phyloP scores from a whole-genome alignment of 2,113 vertebrate species.

The Sinocyclocheilus anophthalmus region DNA sequence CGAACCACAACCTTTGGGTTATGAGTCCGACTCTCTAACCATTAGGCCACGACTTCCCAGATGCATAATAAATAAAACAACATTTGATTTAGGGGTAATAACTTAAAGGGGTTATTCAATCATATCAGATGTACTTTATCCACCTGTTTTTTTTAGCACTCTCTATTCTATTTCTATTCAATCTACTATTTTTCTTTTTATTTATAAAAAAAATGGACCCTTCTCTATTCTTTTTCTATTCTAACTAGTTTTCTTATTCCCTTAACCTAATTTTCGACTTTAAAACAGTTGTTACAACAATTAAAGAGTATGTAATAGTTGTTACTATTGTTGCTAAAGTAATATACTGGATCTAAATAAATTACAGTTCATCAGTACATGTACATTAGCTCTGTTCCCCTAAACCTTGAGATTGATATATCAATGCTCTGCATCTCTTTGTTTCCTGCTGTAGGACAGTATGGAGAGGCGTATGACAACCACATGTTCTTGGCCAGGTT shows the following conservation, averaged over 20 bases:
- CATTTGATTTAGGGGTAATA: background rate
- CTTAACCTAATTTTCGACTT: background rate
- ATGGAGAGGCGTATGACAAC: conserved; percentile 77
- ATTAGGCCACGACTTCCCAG: too few species aligned
- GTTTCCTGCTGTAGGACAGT: conserved; percentile 66
- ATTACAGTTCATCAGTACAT: background rate
- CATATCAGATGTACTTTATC: background rate
- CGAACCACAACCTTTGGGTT: too few species aligned
- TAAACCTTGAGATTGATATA: background rate
- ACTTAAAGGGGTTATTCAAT: background rate
- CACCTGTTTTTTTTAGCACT: too few species aligned
- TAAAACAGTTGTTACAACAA: background rate
- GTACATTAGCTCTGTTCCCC: background rate
- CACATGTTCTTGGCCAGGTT: conserved; percentile 77
- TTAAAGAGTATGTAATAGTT: background rate
- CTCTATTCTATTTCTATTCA: too few species aligned
- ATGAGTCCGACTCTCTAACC: too few species aligned
- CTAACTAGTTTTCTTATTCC: too few species aligned
- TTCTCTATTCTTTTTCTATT: too few species aligned
- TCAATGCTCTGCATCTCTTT: background rate
- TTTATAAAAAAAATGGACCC: too few species aligned
- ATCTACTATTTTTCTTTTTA: too few species aligned
- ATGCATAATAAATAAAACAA: background rate
- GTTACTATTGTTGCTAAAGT: background rate
- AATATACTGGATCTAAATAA: background rate